Conservation (phyloP, 2,888 invertebrate species). For the Caprella mutica region DNA sequence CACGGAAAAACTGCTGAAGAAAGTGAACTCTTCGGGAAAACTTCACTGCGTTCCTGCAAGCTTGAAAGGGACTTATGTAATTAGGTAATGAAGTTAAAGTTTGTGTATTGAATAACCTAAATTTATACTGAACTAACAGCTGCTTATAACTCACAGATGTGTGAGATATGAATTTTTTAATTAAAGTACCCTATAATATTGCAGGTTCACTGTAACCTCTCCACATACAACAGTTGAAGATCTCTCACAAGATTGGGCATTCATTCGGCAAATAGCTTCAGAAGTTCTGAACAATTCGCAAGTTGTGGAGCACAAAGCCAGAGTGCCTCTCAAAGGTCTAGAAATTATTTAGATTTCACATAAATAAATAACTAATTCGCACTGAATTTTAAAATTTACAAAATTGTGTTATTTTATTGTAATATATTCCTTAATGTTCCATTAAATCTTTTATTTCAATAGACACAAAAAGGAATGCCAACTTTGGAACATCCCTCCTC, state of each 20-base stretch:
- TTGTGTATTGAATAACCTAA: no score
- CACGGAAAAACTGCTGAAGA: slow-evolving; percentile 72
- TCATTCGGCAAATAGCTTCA: slow-evolving; percentile 41
- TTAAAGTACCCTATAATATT: no score
- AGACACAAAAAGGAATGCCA: slow-evolving; percentile 75
- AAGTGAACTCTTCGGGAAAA: slow-evolving; percentile 66
- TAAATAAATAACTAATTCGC: no score
- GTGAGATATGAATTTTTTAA: no score
- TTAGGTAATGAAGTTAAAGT: no score
- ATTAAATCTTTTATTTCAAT: slow-evolving; percentile 27
- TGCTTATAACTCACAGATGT: no score
- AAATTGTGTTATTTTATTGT: no score
- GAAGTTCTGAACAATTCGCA: slow-evolving; percentile 37
- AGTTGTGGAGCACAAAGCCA: slow-evolving; percentile 32
- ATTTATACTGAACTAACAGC: no score
- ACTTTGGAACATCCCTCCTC: slow-evolving; percentile 84
- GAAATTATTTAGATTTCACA: no score
- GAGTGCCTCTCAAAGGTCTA: slow-evolving; percentile 32
- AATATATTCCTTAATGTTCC: no score
- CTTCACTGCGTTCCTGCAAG: slow-evolving; percentile 92
- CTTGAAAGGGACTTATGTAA: slow-evolving; percentile 57
- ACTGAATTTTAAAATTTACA: no score
- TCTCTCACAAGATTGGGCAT: slow-evolving; percentile 62
- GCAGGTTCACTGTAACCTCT: slow-evolving; percentile 82
- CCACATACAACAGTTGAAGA: slow-evolving; percentile 54